A percentile compares a stretch with the other conserved stretches of the same genome.
Evolutionary conservation across 2,797 vertebrate genomes (phyloP).

Genomic region (Fistularia tabacaria): DNA sequence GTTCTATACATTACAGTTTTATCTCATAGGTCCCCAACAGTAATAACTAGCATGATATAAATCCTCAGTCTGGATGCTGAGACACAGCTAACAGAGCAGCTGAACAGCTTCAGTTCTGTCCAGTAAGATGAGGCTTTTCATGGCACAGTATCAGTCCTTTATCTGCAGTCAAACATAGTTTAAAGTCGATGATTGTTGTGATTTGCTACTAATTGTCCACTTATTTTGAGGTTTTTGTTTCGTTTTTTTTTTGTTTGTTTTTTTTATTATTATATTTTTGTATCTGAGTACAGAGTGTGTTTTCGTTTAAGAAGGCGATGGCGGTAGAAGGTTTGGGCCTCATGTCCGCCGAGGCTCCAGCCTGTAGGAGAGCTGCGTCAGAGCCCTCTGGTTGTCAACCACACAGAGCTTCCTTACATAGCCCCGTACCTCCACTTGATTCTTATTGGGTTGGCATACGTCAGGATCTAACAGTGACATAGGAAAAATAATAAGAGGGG

Average conservation of each 20-base stretch:
- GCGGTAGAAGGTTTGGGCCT: constrained; percentile 47
- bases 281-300: constrained; percentile 7
- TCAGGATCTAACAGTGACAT: constrained; percentile 79
- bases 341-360: constrained; percentile 91
- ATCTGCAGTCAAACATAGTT: constrained; percentile 31
- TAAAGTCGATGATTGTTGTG: constrained; percentile 31
- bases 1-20: constrained; percentile 71
- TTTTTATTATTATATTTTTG: too few relatives aligned
- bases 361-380: constrained; percentile 96
- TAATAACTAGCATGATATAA: constrained; percentile 40
- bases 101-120: constrained; percentile 35
- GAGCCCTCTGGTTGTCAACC: constrained; percentile 98
- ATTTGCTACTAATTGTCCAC: constrained; percentile 56
- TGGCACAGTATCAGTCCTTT: constrained; percentile 57
- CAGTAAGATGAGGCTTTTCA: constrained; percentile 53
- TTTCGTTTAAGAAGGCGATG: constrained; percentile 52
- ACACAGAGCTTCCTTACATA: constrained; percentile 95
- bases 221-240: constrained; percentile 13
- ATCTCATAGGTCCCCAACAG: constrained; percentile 59
- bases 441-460: constrained; percentile 91
- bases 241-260: neutral
- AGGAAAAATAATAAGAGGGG: constrained; percentile 2
- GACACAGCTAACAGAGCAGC: constrained; percentile 51
- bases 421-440: constrained; percentile 91
- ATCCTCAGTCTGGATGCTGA: constrained; percentile 32